Conservation (phyloP, 2,113 vertebrate genomes). For the Chrysemys picta region DNA sequence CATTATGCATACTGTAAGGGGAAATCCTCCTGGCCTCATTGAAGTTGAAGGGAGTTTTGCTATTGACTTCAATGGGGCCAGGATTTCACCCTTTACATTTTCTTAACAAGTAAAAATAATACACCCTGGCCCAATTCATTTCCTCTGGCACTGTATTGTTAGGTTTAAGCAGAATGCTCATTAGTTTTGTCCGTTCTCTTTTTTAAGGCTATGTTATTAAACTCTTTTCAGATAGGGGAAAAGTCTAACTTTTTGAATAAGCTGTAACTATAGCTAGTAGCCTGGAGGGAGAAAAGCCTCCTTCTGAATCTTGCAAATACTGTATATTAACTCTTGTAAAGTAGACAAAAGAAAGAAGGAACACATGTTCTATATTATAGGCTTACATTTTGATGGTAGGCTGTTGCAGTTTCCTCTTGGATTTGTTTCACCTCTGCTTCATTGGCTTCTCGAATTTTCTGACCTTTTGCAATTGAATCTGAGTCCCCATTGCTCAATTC, state of each 20-base stretch:
- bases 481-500: neutral
- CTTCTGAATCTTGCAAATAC: slow-evolving; percentile 33
- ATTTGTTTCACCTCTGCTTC: slow-evolving; percentile 31
- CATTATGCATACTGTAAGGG: neutral
- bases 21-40: neutral
- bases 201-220: neutral
- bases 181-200: neutral
- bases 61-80: neutral
- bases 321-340: slow-evolving; percentile 48
- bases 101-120: slow-evolving; percentile 31
- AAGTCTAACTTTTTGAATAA: slow-evolving; percentile 54
- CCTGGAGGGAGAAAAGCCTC: slow-evolving; percentile 42
- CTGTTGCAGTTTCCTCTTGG: slow-evolving; percentile 23
- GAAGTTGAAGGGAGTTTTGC: neutral
- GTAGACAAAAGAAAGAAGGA: slow-evolving; percentile 50
- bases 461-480: neutral
- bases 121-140: slow-evolving; percentile 60
- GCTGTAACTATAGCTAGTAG: slow-evolving; percentile 38
- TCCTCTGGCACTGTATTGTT: slow-evolving; percentile 45
- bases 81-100: slow-evolving; percentile 40
- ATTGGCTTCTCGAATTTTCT: slow-evolving; percentile 25
- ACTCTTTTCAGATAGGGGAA: slow-evolving; percentile 24
- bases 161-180: slow-evolving; percentile 37
- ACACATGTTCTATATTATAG: slow-evolving; percentile 54
- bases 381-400: slow-evolving; percentile 45